A percentile compares a stretch with the other conserved stretches of the same genome.
These are phyloP conservation scores for Drosophila mojavensis DNA, from an alignment of 1,140 invertebrate genomes.

Conservation along the genomic window DNA sequence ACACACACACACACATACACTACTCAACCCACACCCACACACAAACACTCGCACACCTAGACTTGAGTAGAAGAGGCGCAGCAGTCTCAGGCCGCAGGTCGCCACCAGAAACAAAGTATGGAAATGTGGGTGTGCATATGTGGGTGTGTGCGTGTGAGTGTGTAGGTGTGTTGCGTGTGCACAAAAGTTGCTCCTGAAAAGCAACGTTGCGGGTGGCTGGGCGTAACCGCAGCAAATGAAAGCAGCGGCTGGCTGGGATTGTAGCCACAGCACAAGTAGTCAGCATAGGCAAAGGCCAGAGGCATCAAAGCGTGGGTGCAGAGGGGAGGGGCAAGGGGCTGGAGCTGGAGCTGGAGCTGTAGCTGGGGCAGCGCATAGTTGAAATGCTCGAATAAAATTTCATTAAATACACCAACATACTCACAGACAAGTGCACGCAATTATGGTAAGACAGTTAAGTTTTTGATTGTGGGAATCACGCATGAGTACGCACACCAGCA, in stretches of 20 bases:
- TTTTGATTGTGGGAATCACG: slow-evolving; percentile 83
- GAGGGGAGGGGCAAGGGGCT: background rate
- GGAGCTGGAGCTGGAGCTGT: background rate
- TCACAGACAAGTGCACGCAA: slow-evolving; percentile 79
- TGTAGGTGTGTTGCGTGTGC: slow-evolving; percentile 22
- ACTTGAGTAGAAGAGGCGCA: slow-evolving; percentile 17
- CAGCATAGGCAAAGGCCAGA: slow-evolving; percentile 5
- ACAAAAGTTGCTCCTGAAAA: slow-evolving; percentile 66
- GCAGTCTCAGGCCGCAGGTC: slow-evolving; percentile 51
- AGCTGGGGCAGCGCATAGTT: slow-evolving; percentile 30
- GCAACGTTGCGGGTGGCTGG: slow-evolving; percentile 31
- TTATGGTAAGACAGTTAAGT: slow-evolving; percentile 82
- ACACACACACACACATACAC: background rate
- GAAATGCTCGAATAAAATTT: slow-evolving; percentile 75
- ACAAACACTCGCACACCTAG: slow-evolving; percentile 2
- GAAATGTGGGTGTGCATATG: slow-evolving; percentile 53
- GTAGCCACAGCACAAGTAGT: slow-evolving; percentile 18
- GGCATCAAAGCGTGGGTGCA: background rate
- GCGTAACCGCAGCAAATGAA: slow-evolving; percentile 51
- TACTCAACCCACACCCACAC: slow-evolving; percentile 1
- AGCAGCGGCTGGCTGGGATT: slow-evolving; percentile 58
- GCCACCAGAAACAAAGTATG: slow-evolving; percentile 61
- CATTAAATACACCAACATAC: slow-evolving; percentile 78
- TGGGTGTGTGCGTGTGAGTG: slow-evolving; percentile 2
- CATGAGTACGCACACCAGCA: slow-evolving; percentile 72